A percentile compares a stretch with the other conserved stretches of the same genome.
Conservation (phyloP, 2,888 invertebrate species). For the Tyria jacobaeae region DNA sequence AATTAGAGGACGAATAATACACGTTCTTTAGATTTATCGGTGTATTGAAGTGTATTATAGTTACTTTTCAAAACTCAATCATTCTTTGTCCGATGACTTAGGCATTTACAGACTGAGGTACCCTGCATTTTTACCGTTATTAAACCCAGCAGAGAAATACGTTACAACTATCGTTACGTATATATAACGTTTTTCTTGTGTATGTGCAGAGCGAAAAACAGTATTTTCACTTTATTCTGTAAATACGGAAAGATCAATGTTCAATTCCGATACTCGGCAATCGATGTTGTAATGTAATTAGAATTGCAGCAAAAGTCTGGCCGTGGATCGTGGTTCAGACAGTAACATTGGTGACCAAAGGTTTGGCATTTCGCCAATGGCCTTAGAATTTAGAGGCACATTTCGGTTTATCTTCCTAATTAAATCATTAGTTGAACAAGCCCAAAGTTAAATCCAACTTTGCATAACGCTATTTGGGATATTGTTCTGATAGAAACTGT, state of each 20-base stretch:
- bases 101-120: background rate
- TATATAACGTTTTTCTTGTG: too few relatives aligned
- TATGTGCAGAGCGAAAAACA: background rate
- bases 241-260: background rate
- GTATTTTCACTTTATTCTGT: background rate
- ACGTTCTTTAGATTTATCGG: too few relatives aligned
- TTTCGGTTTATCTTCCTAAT: conserved; percentile 42
- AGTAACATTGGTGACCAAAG: conserved; percentile 36
- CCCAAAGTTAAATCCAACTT: conserved; percentile 23
- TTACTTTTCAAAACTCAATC: too few relatives aligned
- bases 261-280: conserved; percentile 22
- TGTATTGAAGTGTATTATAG: too few relatives aligned
- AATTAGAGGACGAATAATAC: too few relatives aligned
- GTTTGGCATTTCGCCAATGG: conserved; percentile 50
- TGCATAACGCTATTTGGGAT: conserved; percentile 9
- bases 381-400: conserved; percentile 23
- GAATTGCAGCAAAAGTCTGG: conserved; percentile 44
- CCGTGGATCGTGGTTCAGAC: conserved; percentile 32
- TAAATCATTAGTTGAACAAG: conserved; percentile 23
- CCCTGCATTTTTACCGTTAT: background rate
- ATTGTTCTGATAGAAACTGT: background rate
- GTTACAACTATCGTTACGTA: too few relatives aligned
- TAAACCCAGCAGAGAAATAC: background rate
- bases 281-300: conserved; percentile 55
- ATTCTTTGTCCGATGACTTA: too few relatives aligned